These are phyloP conservation scores for Sialis fuliginosa DNA, from an alignment of 2,888 invertebrate species.

Conservation along the genomic window DNA sequence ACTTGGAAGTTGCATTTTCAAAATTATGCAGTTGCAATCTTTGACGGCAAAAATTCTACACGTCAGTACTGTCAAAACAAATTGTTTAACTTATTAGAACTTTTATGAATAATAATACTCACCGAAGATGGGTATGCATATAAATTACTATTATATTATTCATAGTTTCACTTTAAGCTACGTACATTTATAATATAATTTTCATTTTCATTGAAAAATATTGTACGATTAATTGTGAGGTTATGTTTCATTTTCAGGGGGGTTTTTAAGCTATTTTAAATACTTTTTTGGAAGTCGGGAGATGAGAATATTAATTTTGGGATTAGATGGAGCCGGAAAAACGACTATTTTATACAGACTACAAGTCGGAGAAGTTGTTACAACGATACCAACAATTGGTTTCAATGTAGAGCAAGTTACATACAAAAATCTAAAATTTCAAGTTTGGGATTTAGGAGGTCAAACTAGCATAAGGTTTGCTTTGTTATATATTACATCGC, in stretches of 20 bases:
- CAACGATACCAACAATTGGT: constrained; percentile 95
- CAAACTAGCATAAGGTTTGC: constrained; percentile 92
- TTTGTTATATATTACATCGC: not conserved
- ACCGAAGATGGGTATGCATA: too few species aligned
- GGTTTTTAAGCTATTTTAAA: constrained; percentile 90
- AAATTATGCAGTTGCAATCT: too few species aligned
- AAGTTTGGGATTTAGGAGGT: constrained; percentile 98
- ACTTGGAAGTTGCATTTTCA: too few species aligned
- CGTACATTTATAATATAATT: too few species aligned
- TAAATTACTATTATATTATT: too few species aligned
- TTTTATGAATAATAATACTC: too few species aligned
- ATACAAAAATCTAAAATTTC: constrained; percentile 98
- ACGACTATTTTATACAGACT: constrained; percentile 96
- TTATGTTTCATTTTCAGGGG: constrained; percentile 44
- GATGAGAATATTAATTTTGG: constrained; percentile 94
- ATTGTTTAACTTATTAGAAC: too few species aligned
- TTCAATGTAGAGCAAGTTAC: constrained; percentile 99
- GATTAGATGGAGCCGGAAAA: constrained; percentile 97
- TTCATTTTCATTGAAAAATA: too few species aligned
- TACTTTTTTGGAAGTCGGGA: constrained; percentile 90
- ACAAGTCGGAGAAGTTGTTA: constrained; percentile 97
- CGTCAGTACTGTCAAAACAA: constrained; percentile 3
- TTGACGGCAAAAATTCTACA: not conserved
- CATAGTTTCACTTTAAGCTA: too few species aligned
- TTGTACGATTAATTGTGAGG: too few species aligned